Evolutionary conservation across 2,113 vertebrate species (phyloP), one percentile per base, ranked within the genome.

Genomic region (Aegypius monachus): DNA sequence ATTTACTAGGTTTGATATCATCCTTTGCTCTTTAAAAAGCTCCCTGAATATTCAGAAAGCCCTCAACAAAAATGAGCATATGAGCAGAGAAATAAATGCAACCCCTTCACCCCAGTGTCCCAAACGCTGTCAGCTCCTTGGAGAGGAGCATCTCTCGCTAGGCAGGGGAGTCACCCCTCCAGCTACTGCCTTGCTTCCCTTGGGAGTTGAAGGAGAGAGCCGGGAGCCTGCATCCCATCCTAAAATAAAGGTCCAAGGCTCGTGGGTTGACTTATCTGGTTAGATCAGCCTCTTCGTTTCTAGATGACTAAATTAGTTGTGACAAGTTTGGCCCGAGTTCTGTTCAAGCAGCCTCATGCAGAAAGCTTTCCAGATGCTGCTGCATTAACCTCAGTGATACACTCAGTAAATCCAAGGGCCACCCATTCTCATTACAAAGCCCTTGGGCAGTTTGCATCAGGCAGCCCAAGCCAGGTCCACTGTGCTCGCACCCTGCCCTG

Each of bases 1-100:
- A 10, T 4, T 21, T 10, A 2, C 15, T 0, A 1, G 61, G 4
- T 15, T 47, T 42, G 31, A 10, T 7, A 34, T 3, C 5, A 4
- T 56, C 34, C 23, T 80, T 52, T 42, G 38, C 50, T 63, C 50
- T 63, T 78, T 12, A 31, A 23, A 73, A 71, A 27, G 4, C 13
- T 2, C 16, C 53, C 22, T 1, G 23, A 52, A 40, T 11, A 15
- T 3, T 22, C 58, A 86, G 36, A 52, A 83, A 72, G 3, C 15
- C 16, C 20, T 47, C 27, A 2, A 6, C 3, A 38, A 25, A 42
- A 59, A 23, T 0, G 13, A 45, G 26, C 7, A 10, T 9, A 9
- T 1, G 27, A 42, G 63, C 71, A 36, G 42, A 29, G 88, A 20
- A 45, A 65, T 7, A 8, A 56, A n/a, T 1, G 2, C 13, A 72